phyloP scores from a whole-genome alignment of 2,888 invertebrate species.

The Antheraea assamensis region DNA sequence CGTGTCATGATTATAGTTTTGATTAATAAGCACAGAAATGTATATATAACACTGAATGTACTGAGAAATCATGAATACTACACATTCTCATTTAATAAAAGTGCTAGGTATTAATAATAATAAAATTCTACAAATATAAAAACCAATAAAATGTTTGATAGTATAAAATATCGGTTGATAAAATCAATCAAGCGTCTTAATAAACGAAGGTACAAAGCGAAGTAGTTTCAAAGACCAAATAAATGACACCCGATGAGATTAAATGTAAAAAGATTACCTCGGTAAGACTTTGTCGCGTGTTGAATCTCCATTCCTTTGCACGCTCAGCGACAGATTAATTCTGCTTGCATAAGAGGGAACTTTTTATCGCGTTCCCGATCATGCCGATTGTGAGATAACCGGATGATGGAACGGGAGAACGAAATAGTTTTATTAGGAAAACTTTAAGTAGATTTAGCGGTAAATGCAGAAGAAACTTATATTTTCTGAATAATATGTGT shows the following conservation, averaged over 20 bases:
- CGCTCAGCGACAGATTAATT: slow-evolving; percentile 60
- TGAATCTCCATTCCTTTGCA: slow-evolving; percentile 62
- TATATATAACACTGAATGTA: too few species aligned
- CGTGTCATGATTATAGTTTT: too few species aligned
- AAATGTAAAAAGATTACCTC: slow-evolving; percentile 46
- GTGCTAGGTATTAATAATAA: too few species aligned
- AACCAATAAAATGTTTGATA: too few species aligned
- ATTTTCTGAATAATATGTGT: not conserved
- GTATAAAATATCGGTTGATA: too few species aligned
- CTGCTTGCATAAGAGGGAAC: slow-evolving; percentile 45
- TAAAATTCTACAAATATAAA: too few species aligned
- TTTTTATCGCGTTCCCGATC: slow-evolving; percentile 46
- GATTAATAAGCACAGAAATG: too few species aligned
- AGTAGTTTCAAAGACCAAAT: not conserved
- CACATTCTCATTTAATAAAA: too few species aligned
- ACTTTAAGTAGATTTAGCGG: slow-evolving; percentile 11
- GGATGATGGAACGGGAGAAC: slow-evolving; percentile 28
- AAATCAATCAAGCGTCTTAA: too few species aligned
- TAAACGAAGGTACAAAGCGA: too few species aligned
- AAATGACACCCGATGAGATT: slow-evolving; percentile 8
- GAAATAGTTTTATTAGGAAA: slow-evolving; percentile 40
- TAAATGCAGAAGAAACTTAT: not conserved
- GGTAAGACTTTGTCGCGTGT: slow-evolving; percentile 58
- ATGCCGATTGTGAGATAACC: slow-evolving; percentile 38
- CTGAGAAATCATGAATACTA: too few species aligned